Percentiles rank a stretch among this genome's conserved stretches.
Evolutionary conservation across 2,113 vertebrate species (phyloP).

Genomic region (Lethenteron camtschaticum): DNA sequence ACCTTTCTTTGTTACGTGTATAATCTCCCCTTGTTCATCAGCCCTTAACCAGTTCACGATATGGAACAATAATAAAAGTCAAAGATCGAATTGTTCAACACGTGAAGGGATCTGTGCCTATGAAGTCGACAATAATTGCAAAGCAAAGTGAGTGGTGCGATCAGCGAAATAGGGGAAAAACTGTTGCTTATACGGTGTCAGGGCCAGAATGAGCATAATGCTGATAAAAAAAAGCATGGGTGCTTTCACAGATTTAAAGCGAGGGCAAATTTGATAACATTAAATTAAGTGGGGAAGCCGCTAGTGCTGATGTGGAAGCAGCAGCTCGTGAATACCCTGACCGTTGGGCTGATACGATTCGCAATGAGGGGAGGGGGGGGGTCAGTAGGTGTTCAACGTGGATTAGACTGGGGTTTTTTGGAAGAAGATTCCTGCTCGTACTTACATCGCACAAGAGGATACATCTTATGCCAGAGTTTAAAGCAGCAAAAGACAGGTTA

Average conservation of each 20-base stretch:
- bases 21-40: no score
- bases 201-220: no score
- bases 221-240: background rate
- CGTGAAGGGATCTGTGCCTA: no score
- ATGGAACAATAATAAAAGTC: no score
- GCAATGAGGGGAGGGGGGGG: background rate
- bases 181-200: no score
- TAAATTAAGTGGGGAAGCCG: background rate
- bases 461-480: slow-evolving; percentile 3
- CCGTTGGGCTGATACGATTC: slow-evolving; percentile 6
- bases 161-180: no score
- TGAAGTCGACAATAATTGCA: no score
- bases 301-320: slow-evolving; percentile 5
- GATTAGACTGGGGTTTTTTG: slow-evolving; percentile 12
- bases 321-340: background rate
- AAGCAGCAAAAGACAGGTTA: slow-evolving; percentile 8
- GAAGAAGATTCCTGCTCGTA: slow-evolving; percentile 12
- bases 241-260: slow-evolving; percentile 11
- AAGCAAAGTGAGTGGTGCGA: no score
- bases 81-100: no score
- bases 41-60: no score
- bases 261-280: slow-evolving; percentile 8
- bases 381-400: slow-evolving; percentile 12
- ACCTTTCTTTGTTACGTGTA: no score
- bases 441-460: slow-evolving; percentile 7